Conservation (phyloP, 2,888 invertebrate species). For the Sarcophaga variegata region DNA sequence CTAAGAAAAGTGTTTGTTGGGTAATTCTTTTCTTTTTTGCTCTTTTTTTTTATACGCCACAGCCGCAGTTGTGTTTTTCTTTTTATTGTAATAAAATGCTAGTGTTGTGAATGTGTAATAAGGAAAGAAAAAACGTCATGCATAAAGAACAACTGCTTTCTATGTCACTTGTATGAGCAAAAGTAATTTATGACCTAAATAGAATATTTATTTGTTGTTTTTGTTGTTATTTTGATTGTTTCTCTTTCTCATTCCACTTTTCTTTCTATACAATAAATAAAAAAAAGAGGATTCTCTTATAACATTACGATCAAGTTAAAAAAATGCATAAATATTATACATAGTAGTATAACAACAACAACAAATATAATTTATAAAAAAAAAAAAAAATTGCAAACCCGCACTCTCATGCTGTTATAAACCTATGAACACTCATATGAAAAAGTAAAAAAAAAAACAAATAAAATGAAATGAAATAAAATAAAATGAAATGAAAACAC, state of each 20-base stretch:
- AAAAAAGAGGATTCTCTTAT: not conserved
- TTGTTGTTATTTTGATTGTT: conserved; percentile 48
- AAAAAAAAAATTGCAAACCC: not conserved
- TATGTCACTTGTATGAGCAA: conserved; percentile 59
- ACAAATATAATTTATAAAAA: not conserved
- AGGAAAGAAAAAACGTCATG: conserved; percentile 32
- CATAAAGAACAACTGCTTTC: conserved; percentile 50
- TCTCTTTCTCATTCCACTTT: conserved; percentile 7
- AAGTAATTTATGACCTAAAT: conserved; percentile 69
- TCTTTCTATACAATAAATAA: not conserved
- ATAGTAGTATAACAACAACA: too few species aligned
- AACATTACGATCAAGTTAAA: not conserved
- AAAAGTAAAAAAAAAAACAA: not conserved
- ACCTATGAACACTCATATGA: not conserved
- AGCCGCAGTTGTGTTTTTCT: too few species aligned
- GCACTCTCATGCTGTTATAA: not conserved
- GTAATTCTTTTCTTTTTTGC: too few species aligned
- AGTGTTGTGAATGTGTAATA: not conserved
- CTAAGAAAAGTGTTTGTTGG: too few species aligned
- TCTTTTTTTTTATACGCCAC: too few species aligned
- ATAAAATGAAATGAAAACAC: conserved; percentile 12
- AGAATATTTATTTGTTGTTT: conserved; percentile 14
- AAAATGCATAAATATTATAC: not conserved
- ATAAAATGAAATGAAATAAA: not conserved
- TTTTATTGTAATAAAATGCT: not conserved